Conservation (phyloP, 1,140 invertebrate genomes). For the Propsilocerus akamusi region DNA sequence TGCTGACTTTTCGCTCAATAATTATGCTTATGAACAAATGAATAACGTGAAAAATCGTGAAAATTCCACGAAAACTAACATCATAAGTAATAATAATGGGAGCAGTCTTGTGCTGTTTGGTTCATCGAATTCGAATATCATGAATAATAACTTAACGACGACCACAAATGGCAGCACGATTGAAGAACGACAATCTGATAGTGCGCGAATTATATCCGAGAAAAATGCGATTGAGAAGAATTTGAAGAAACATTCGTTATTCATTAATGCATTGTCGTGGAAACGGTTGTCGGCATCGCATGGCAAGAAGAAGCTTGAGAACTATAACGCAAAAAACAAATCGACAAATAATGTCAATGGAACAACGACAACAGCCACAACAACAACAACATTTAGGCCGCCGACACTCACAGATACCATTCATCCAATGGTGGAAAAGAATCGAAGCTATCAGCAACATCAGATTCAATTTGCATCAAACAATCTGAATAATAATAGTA, state of each 20-base stretch:
- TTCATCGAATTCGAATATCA: background rate
- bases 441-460: constrained; percentile 17
- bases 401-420: constrained; percentile 64
- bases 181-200: constrained; percentile 31
- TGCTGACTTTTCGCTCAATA: constrained; percentile 65
- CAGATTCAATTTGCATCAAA: constrained; percentile 25
- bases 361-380: constrained; percentile 25
- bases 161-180: constrained; percentile 11
- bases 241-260: constrained; percentile 85
- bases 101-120: constrained; percentile 16
- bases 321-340: constrained; percentile 57
- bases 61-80: constrained; percentile 29
- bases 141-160: constrained; percentile 6
- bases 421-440: constrained; percentile 55
- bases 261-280: constrained; percentile 92
- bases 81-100: constrained; percentile 14
- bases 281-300: constrained; percentile 82
- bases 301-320: constrained; percentile 77
- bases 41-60: constrained; percentile 78
- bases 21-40: constrained; percentile 75
- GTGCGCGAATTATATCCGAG: constrained; percentile 58
- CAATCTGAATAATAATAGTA: constrained; percentile 16
- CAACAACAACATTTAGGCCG: constrained; percentile 49
- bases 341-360: constrained; percentile 22
- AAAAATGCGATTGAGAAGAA: constrained; percentile 77